Evolutionary conservation across 2,113 vertebrate genomes (phyloP).

Genomic region (Holacanthus passer): DNA sequence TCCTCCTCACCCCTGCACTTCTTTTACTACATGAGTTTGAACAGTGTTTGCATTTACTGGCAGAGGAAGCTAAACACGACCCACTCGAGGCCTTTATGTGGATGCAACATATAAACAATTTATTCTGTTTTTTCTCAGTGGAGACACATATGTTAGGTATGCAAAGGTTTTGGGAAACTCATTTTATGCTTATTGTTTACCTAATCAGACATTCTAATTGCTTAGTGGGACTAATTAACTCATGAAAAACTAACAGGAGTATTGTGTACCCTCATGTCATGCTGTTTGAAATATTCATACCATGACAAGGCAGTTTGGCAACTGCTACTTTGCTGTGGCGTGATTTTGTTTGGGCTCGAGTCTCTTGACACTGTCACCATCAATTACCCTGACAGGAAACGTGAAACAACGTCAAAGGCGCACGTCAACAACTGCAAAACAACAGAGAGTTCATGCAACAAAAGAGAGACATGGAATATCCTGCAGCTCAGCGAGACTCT

Average conservation of each 20-base stretch:
- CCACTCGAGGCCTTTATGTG: constrained; percentile 33
- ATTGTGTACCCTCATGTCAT: constrained; percentile 51
- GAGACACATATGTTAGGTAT: constrained; percentile 55
- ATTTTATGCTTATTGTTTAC: constrained; percentile 76
- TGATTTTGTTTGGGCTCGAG: constrained; percentile 58
- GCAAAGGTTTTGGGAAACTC: constrained; percentile 64
- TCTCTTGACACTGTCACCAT: constrained; percentile 58
- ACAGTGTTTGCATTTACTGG: constrained; percentile 24
- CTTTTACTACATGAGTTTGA: constrained; percentile 22
- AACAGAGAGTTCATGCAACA: constrained; percentile 12
- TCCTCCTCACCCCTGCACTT: constrained; percentile 26
- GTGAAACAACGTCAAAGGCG: constrained; percentile 42
- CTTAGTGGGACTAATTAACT: constrained; percentile 63
- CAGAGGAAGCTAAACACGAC: constrained; percentile 42
- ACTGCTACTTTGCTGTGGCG: constrained; percentile 34
- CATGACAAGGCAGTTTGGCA: constrained; percentile 62
- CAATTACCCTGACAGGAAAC: constrained; percentile 55
- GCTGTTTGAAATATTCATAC: constrained; percentile 76
- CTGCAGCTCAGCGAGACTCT: neutral
- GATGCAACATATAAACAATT: constrained; percentile 52
- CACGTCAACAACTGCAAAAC: constrained; percentile 28
- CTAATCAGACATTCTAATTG: constrained; percentile 72
- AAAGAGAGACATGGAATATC: neutral
- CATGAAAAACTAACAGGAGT: constrained; percentile 53
- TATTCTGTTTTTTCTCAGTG: constrained; percentile 26